Evolutionary conservation across 2,888 invertebrate species (phyloP).

Genomic region (Digitonthophagus gazella): DNA sequence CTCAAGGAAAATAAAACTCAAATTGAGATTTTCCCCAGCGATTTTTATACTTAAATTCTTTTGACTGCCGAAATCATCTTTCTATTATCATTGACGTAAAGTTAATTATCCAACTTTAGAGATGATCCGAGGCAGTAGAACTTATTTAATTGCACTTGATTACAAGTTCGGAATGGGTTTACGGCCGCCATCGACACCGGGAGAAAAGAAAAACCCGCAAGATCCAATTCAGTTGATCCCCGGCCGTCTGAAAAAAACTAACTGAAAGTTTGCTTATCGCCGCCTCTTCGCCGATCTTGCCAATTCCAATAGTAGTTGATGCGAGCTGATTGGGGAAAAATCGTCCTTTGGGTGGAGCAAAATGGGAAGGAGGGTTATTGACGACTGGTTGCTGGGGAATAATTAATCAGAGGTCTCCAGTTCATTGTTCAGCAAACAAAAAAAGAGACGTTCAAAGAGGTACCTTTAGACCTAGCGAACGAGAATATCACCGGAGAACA

Average conservation of each 20-base stretch:
- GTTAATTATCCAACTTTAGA: neutral
- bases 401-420: neutral
- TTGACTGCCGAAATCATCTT: neutral
- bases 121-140: neutral
- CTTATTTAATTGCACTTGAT: neutral
- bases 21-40: too few relatives aligned
- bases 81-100: neutral
- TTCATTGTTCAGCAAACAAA: neutral
- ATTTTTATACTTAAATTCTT: neutral
- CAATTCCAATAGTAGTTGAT: neutral
- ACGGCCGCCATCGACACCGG: neutral
- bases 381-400: neutral
- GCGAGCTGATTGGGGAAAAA: neutral
- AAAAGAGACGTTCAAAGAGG: neutral
- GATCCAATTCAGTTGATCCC: neutral
- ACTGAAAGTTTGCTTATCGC: neutral
- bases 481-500: neutral
- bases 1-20: too few relatives aligned
- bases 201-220: neutral
- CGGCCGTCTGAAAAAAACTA: neutral
- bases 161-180: neutral
- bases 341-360: neutral
- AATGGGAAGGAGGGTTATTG: neutral
- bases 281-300: neutral
- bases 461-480: neutral